A percentile compares a stretch with the other conserved stretches of the same genome.
Evolutionary conservation across 2,797 vertebrate species (phyloP).

Genomic region (Aeoliscus strigatus): DNA sequence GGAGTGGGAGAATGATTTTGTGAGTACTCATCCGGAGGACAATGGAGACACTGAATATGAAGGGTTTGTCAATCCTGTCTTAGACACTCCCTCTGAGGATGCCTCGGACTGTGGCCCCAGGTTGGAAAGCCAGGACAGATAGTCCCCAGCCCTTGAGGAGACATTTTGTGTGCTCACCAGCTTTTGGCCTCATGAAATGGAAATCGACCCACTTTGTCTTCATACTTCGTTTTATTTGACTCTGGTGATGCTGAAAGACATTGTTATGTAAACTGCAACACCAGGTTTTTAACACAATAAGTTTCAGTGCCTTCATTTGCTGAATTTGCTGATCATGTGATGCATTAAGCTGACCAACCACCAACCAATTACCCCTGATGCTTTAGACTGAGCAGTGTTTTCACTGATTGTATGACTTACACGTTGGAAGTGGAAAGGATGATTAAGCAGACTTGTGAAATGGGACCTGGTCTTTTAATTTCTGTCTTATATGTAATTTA

Average conservation of each 20-base stretch:
- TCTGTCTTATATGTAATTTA: too few species aligned
- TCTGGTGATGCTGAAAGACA: constrained; percentile 28
- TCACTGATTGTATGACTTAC: too few species aligned
- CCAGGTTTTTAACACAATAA: constrained; percentile 23
- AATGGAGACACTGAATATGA: constrained; percentile 83
- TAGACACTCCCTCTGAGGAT: constrained; percentile 76
- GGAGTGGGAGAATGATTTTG: constrained; percentile 98
- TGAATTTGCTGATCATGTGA: constrained; percentile 32
- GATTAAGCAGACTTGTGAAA: too few species aligned
- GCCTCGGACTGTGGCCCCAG: constrained; percentile 58
- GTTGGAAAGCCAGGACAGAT: constrained; percentile 62
- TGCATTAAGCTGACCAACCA: constrained; percentile 26
- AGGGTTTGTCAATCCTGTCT: constrained; percentile 88
- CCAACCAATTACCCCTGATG: constrained; percentile 2
- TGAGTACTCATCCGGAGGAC: constrained; percentile 84
- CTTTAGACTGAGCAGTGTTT: not conserved
- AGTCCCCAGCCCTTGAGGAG: constrained; percentile 54
- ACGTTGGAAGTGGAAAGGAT: too few species aligned
- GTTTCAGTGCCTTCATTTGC: constrained; percentile 67
- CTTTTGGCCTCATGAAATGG: constrained; percentile 44
- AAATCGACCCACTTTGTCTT: constrained; percentile 24
- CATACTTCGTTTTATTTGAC: constrained; percentile 24
- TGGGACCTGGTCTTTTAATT: too few species aligned
- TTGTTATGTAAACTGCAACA: constrained; percentile 16
- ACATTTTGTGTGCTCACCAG: constrained; percentile 46